These are phyloP conservation scores for Parazoanthus atlanticus DNA, from an alignment of 92 coral and sea anemone species.

Conservation along the genomic window DNA sequence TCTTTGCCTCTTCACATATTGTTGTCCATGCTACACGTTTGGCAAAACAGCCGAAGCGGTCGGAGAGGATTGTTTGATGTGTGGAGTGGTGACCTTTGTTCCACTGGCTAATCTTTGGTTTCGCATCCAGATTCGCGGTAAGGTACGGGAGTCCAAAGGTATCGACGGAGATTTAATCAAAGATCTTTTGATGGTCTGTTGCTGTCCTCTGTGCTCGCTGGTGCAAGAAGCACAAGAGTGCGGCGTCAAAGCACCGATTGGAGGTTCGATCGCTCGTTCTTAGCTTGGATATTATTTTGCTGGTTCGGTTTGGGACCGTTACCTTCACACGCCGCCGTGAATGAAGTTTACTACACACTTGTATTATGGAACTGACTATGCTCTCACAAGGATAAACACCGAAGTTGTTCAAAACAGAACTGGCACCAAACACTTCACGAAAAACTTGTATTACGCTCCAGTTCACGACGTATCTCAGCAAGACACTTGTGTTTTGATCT, in stretches of 20 bases:
- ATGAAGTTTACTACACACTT: neutral
- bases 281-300: conserved; percentile 6
- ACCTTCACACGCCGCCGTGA: neutral
- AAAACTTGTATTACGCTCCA: neutral
- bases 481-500: neutral
- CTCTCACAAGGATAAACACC: neutral
- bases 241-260: conserved; percentile 94
- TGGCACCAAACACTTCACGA: neutral
- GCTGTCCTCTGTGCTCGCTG: conserved; percentile 80
- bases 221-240: conserved; percentile 91
- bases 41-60: conserved; percentile 96
- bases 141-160: conserved; percentile 90
- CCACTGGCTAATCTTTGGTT: conserved; percentile 86
- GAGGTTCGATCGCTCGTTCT: conserved; percentile 87
- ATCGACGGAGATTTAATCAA: conserved; percentile 74
- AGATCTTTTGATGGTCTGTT: conserved; percentile 80
- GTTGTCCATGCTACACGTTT: conserved; percentile 90
- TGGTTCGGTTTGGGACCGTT: neutral
- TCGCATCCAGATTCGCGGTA: conserved; percentile 77
- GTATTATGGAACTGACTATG: no score
- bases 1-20: conserved; percentile 78
- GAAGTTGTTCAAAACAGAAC: neutral
- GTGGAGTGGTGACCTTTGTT: conserved; percentile 78
- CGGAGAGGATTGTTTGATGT: conserved; percentile 95
- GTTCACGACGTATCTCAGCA: neutral